Evolutionary conservation across 1,140 invertebrate genomes (phyloP).

Genomic region (Hycleus cichorii): DNA sequence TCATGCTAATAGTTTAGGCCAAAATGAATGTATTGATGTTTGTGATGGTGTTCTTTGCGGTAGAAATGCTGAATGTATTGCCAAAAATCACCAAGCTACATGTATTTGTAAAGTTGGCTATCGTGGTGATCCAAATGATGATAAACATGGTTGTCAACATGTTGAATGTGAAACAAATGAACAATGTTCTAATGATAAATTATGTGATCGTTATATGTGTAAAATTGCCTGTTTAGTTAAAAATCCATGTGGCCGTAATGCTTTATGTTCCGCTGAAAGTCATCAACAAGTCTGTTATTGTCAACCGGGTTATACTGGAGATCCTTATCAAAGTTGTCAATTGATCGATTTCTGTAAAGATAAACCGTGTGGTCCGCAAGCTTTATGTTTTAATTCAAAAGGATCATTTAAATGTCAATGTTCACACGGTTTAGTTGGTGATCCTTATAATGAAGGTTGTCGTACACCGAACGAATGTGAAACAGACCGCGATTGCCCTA

Average conservation of each 20-base stretch:
- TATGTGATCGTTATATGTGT: slow-evolving; percentile 72
- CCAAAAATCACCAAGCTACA: slow-evolving; percentile 58
- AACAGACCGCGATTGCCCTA: slow-evolving; percentile 68
- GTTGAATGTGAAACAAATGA: slow-evolving; percentile 65
- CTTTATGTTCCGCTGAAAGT: slow-evolving; percentile 72
- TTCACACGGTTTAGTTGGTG: slow-evolving; percentile 67
- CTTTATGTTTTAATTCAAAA: slow-evolving; percentile 71
- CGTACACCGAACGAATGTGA: slow-evolving; percentile 68
- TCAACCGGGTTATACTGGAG: slow-evolving; percentile 77
- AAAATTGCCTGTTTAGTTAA: slow-evolving; percentile 73
- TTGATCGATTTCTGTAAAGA: slow-evolving; percentile 72
- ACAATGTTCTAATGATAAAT: slow-evolving; percentile 73
- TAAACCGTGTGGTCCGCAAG: slow-evolving; percentile 73
- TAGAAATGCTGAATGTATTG: slow-evolving; percentile 68
- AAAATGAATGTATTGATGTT: slow-evolving; percentile 62
- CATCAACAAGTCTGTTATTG: slow-evolving; percentile 71
- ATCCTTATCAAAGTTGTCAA: slow-evolving; percentile 60
- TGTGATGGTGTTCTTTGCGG: slow-evolving; percentile 70
- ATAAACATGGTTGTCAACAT: slow-evolving; percentile 63
- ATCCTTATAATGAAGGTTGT: slow-evolving; percentile 75
- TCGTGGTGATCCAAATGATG: slow-evolving; percentile 67
- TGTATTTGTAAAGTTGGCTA: slow-evolving; percentile 73
- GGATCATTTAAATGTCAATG: slow-evolving; percentile 78
- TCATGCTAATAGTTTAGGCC: slow-evolving; percentile 56
- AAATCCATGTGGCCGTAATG: slow-evolving; percentile 76